phyloP scores from a whole-genome alignment of 2,888 invertebrate genomes.

The Steinernema hermaphroditum region DNA sequence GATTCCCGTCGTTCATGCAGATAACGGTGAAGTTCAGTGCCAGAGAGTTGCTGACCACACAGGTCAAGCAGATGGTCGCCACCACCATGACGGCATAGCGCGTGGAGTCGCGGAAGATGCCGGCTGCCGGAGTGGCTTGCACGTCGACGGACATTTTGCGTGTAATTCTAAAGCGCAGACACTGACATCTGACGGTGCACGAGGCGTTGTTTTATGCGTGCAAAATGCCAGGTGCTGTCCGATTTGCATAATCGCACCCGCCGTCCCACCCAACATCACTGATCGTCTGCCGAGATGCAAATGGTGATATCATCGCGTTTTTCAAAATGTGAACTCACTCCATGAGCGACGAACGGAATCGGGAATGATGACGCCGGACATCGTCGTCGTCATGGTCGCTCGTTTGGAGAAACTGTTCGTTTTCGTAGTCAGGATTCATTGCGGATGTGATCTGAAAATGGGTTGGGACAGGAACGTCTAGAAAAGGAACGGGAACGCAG shows the following conservation, averaged over 20 bases:
- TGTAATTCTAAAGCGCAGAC: neutral
- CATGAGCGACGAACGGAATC: too few species aligned
- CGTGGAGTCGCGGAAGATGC: slow-evolving; percentile 11
- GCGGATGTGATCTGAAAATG: too few species aligned
- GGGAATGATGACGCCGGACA: too few species aligned
- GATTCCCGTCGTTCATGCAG: slow-evolving; percentile 35
- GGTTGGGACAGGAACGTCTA: neutral
- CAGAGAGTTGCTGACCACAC: slow-evolving; percentile 39
- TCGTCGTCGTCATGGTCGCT: too few species aligned
- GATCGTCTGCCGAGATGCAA: neutral
- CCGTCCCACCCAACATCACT: neutral
- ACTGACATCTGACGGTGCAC: neutral
- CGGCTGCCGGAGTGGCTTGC: slow-evolving; percentile 5
- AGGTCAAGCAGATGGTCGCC: slow-evolving; percentile 39
- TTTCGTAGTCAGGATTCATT: too few species aligned
- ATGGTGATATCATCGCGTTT: too few species aligned
- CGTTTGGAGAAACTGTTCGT: too few species aligned
- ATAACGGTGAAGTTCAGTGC: slow-evolving; percentile 42
- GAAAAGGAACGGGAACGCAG: too few species aligned
- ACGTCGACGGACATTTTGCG: slow-evolving; percentile 1
- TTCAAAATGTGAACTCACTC: too few species aligned
- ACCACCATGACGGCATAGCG: slow-evolving; percentile 30
- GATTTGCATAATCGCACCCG: slow-evolving; percentile 3
- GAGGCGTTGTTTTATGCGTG: neutral
- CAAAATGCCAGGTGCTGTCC: neutral